phyloP scores from a whole-genome alignment of 1,140 invertebrate species.

The Lamellibrachia luymesi region DNA sequence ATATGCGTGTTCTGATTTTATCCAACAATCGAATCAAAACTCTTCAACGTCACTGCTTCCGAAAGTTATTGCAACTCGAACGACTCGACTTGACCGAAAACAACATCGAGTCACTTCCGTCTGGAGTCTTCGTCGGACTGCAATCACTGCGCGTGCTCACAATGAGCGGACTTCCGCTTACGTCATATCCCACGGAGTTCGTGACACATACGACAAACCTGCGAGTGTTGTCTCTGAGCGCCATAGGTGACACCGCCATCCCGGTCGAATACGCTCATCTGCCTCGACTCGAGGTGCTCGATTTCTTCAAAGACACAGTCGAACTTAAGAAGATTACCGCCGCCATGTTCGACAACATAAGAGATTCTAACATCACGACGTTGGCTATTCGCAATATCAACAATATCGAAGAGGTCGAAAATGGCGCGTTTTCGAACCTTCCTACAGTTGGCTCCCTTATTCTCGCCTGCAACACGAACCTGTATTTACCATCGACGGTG shows the following conservation, averaged over 20 bases:
- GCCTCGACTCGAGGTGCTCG: background rate
- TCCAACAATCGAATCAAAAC: background rate
- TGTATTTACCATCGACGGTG: background rate
- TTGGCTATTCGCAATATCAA: background rate
- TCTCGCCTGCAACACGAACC: background rate
- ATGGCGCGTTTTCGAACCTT: background rate
- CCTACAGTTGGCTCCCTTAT: background rate
- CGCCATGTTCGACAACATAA: background rate
- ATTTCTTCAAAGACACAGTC: background rate
- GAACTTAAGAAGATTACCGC: background rate
- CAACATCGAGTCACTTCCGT: background rate
- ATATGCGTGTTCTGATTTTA: background rate
- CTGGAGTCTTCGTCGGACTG: background rate
- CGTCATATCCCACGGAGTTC: background rate
- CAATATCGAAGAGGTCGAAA: background rate
- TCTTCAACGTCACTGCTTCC: background rate
- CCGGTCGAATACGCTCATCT: background rate
- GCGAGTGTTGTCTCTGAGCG: background rate
- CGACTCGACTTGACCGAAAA: background rate
- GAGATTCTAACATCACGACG: background rate
- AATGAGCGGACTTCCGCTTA: background rate
- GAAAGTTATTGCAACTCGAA: background rate
- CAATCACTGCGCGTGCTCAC: background rate
- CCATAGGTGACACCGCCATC: background rate
- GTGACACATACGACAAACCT: background rate